Evolutionary conservation across 2,113 vertebrate genomes (phyloP).

Genomic region (Piaya cayana): DNA sequence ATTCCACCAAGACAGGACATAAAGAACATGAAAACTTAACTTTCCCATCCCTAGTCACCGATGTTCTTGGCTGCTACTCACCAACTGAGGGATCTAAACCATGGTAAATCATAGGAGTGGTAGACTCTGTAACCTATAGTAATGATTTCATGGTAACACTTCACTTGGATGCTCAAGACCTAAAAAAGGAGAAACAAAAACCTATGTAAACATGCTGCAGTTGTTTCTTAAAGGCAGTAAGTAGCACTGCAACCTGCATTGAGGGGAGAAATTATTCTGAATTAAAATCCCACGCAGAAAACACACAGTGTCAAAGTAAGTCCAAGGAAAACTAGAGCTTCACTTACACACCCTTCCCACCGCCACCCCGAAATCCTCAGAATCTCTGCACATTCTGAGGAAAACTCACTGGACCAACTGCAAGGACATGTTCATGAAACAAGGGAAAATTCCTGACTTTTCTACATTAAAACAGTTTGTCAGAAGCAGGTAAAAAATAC

Average conservation of each 20-base stretch:
- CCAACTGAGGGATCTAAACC: conserved; percentile 98
- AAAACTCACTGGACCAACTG: not conserved
- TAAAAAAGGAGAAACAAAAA: conserved; percentile 68
- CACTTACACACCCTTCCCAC: not conserved
- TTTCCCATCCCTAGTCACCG: not conserved
- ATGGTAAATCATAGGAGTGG: conserved; percentile 92
- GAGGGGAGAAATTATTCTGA: not conserved
- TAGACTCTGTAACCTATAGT: conserved; percentile 97
- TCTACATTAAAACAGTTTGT: not conserved
- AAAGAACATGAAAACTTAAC: not conserved
- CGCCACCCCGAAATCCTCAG: not conserved
- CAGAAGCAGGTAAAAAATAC: not conserved
- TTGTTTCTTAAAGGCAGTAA: not conserved
- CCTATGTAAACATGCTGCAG: not conserved
- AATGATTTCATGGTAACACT: conserved; percentile 98
- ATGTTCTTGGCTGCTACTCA: conserved; percentile 71
- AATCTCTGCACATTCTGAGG: not conserved
- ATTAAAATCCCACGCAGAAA: not conserved
- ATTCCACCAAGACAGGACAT: not conserved
- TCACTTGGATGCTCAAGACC: conserved; percentile 95
- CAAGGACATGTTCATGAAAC: not conserved
- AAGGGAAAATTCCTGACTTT: not conserved
- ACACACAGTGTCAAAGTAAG: not conserved
- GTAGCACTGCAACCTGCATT: not conserved
- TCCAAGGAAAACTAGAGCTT: not conserved